Conservation (phyloP, 2,797 vertebrate genomes). For the Manis crassicaudata region DNA sequence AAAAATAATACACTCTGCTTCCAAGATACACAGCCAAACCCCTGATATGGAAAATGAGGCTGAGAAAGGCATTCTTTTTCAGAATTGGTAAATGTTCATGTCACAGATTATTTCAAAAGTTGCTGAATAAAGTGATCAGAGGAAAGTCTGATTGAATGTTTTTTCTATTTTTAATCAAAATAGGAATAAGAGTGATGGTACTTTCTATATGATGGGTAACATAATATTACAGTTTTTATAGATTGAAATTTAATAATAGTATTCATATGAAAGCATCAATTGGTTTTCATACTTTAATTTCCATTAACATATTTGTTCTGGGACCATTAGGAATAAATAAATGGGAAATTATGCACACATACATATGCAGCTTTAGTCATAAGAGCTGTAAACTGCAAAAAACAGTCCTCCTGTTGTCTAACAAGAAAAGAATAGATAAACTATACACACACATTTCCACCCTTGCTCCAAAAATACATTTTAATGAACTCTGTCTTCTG, state of each 20-base stretch:
- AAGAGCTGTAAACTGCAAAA: too few relatives aligned
- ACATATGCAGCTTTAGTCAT: neutral
- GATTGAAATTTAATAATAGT: neutral
- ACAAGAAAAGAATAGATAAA: too few relatives aligned
- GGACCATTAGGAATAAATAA: slow-evolving; percentile 1
- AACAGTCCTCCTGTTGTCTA: too few relatives aligned
- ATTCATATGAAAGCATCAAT: slow-evolving; percentile 11
- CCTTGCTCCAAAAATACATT: neutral
- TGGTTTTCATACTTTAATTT: slow-evolving; percentile 26
- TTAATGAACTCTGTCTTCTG: neutral
- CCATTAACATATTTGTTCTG: slow-evolving; percentile 16
- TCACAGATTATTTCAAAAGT: neutral
- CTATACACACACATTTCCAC: neutral
- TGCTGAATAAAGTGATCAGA: neutral
- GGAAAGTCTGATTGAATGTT: neutral
- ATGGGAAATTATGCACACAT: neutral
- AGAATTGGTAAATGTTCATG: neutral
- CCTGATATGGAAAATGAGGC: neutral
- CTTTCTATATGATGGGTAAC: neutral
- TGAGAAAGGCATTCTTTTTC: neutral
- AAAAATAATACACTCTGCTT: slow-evolving; percentile 13
- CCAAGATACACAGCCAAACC: neutral
- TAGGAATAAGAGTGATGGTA: neutral
- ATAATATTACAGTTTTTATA: neutral
- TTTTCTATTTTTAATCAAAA: neutral